A percentile compares a stretch with the other conserved stretches of the same genome.
phyloP scores from a whole-genome alignment of 2,888 invertebrate genomes.

The Melinopterus prodromus region DNA sequence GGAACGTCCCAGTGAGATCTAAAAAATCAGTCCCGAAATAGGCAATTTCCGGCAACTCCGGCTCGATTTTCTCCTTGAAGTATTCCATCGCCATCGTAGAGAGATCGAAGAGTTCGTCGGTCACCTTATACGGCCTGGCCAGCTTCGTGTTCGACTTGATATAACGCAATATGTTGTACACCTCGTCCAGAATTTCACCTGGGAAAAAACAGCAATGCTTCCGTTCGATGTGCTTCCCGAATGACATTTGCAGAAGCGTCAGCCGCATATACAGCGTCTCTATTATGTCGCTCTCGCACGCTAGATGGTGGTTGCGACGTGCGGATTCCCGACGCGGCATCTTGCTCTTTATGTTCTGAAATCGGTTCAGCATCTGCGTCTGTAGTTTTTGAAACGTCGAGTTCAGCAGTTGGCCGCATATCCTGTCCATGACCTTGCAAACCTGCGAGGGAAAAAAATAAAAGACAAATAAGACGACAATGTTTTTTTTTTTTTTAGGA shows the following conservation, averaged over 20 bases:
- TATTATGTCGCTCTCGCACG: slow-evolving; percentile 91
- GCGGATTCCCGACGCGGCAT: slow-evolving; percentile 94
- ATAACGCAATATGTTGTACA: slow-evolving; percentile 81
- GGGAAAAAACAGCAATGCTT: slow-evolving; percentile 95
- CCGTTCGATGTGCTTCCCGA: slow-evolving; percentile 93
- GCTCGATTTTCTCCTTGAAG: slow-evolving; percentile 93
- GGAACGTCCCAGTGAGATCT: slow-evolving; percentile 76
- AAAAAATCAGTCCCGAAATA: slow-evolving; percentile 88
- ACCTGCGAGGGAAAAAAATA: slow-evolving; percentile 67
- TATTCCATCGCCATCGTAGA: slow-evolving; percentile 99
- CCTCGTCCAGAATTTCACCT: slow-evolving; percentile 93
- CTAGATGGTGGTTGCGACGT: slow-evolving; percentile 86
- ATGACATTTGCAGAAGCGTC: slow-evolving; percentile 91
- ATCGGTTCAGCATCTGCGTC: slow-evolving; percentile 83
- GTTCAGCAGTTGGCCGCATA: slow-evolving; percentile 82
- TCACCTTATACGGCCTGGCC: slow-evolving; percentile 89
- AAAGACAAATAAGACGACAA: neutral
- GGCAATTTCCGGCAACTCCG: slow-evolving; percentile 86
- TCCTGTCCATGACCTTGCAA: slow-evolving; percentile 79
- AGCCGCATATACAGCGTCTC: slow-evolving; percentile 93
- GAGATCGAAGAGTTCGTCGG: slow-evolving; percentile 92
- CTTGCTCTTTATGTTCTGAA: slow-evolving; percentile 87
- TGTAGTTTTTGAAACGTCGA: slow-evolving; percentile 87
- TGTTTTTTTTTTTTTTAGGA: neutral
- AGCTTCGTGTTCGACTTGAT: slow-evolving; percentile 83